phyloP scores from a whole-genome alignment of 37 sponge, comb jelly and placozoan species.

The Oscarella lobularis region DNA sequence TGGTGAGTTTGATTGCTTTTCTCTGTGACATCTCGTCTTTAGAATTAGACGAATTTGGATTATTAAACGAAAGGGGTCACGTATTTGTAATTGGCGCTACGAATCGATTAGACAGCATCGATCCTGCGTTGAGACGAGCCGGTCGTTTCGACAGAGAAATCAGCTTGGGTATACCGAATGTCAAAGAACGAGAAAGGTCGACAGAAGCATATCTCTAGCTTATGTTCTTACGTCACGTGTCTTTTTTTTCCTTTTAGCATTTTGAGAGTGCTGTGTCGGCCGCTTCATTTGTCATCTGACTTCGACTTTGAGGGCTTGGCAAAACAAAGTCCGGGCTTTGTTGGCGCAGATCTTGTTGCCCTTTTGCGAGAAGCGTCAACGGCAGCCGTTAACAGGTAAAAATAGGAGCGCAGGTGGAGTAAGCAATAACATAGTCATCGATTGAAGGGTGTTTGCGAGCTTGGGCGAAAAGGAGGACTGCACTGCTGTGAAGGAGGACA shows the following conservation, averaged over 20 bases:
- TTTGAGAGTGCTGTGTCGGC: constrained; percentile 54
- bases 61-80: neutral
- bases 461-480: no score
- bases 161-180: constrained; percentile 82
- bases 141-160: constrained; percentile 92
- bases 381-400: constrained; percentile 30
- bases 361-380: constrained; percentile 60
- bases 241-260: constrained; percentile 26
- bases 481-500: neutral
- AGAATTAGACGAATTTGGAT: neutral
- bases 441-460: neutral
- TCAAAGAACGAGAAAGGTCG: constrained; percentile 44
- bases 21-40: neutral
- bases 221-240: neutral
- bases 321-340: constrained; percentile 77
- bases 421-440: neutral
- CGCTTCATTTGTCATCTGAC: constrained; percentile 40
- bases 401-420: neutral
- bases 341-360: constrained; percentile 80
- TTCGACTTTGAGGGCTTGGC: constrained; percentile 50
- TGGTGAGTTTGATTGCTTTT: neutral
- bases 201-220: neutral
- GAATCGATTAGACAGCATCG: constrained; percentile 62
- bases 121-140: constrained; percentile 81
- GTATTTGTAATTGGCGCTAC: constrained; percentile 90